Percentiles rank a stretch among this genome's conserved stretches.
Conservation (phyloP, 2,113 vertebrate species). For the Barnardius zonarius region DNA sequence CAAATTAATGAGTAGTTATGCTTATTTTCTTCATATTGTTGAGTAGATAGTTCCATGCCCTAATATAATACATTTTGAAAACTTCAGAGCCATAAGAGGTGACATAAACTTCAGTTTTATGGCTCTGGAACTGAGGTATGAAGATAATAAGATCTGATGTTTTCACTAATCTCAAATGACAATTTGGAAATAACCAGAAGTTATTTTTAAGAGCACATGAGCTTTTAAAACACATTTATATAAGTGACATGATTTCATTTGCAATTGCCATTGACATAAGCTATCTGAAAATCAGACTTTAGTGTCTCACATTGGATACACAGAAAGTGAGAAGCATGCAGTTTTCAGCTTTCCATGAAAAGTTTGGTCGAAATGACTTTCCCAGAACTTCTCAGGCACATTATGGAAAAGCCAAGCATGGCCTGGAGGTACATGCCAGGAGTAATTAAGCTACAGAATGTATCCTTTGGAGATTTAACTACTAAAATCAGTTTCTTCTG, state of each 20-base stretch:
- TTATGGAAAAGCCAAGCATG: neutral
- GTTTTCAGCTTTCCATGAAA: neutral
- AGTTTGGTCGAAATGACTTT: neutral
- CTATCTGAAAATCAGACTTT: neutral
- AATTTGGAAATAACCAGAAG: neutral
- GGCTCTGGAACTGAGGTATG: neutral
- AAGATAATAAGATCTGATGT: neutral
- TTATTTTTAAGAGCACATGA: neutral
- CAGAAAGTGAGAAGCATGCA: neutral
- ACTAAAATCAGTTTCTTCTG: neutral
- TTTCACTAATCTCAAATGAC: neutral
- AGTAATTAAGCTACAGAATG: neutral
- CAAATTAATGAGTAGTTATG: neutral
- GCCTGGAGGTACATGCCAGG: neutral
- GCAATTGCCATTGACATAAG: neutral
- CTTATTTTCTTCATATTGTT: constrained; percentile 13
- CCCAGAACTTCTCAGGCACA: neutral
- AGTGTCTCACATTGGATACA: neutral
- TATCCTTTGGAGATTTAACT: neutral
- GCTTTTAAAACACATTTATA: neutral
- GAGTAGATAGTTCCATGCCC: neutral
- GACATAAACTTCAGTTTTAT: neutral
- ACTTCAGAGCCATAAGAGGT: neutral
- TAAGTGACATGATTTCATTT: neutral
- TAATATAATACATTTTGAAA: neutral